A percentile compares a stretch with the other conserved stretches of the same genome.
Evolutionary conservation across 2,888 invertebrate genomes (phyloP).

Genomic region (Eretmocerus hayati): DNA sequence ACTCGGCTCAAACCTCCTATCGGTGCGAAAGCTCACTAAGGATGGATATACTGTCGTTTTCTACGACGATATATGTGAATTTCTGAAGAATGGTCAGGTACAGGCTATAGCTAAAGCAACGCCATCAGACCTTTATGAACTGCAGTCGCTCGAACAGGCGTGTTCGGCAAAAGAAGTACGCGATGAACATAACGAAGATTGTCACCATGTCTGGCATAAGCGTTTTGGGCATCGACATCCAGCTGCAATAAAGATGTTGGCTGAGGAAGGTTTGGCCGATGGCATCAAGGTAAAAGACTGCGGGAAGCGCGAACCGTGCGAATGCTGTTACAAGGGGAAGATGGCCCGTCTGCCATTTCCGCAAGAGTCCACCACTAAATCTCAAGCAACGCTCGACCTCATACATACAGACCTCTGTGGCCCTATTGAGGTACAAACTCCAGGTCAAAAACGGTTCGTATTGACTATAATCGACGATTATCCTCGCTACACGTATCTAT

Average conservation of each 20-base stretch:
- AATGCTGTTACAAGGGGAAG: slow-evolving; percentile 3
- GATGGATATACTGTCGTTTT: slow-evolving; percentile 20
- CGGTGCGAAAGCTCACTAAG: slow-evolving; percentile 19
- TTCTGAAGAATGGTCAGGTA: slow-evolving; percentile 15
- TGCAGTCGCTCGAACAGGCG: neutral
- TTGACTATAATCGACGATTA: slow-evolving; percentile 36
- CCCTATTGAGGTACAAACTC: slow-evolving; percentile 29
- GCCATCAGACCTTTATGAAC: slow-evolving; percentile 5
- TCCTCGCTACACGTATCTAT: slow-evolving; percentile 24
- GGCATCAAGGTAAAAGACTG: slow-evolving; percentile 1
- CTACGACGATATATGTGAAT: slow-evolving; percentile 17
- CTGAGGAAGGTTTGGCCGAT: neutral
- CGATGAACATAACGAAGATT: neutral
- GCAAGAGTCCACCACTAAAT: neutral
- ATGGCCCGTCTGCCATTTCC: neutral
- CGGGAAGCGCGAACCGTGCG: neutral
- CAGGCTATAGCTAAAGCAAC: slow-evolving; percentile 12
- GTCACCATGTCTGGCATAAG: slow-evolving; percentile 2
- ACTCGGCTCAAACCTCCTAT: slow-evolving; percentile 23
- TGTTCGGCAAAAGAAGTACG: neutral
- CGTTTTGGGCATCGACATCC: slow-evolving; percentile 2
- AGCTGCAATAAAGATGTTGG: neutral
- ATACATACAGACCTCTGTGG: slow-evolving; percentile 31
- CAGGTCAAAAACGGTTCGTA: slow-evolving; percentile 29
- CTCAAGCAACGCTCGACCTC: neutral